Evolutionary conservation across 2,888 invertebrate species (phyloP).

Genomic region (Caenorhabditis zanzibari): DNA sequence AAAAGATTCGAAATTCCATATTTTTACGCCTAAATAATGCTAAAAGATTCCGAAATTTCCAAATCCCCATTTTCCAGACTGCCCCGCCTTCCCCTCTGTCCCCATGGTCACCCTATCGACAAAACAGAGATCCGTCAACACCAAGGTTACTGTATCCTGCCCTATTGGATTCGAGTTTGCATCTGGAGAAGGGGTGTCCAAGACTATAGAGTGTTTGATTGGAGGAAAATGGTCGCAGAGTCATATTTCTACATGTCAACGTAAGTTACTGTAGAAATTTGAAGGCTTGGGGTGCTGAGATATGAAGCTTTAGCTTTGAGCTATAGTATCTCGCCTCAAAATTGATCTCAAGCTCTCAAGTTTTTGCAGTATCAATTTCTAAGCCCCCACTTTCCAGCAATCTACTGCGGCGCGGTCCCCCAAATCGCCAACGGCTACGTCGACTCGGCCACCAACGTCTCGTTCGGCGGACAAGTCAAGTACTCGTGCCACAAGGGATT

Average conservation of each 20-base stretch:
- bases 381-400: slow-evolving; percentile 79
- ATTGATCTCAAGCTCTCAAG: background rate
- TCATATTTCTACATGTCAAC: slow-evolving; percentile 82
- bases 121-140: slow-evolving; percentile 79
- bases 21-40: no score
- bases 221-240: slow-evolving; percentile 82
- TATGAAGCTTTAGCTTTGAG: background rate
- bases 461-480: slow-evolving; percentile 89
- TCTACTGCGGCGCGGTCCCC: slow-evolving; percentile 96
- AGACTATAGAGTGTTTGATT: slow-evolving; percentile 78
- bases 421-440: slow-evolving; percentile 98
- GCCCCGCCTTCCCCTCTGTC: slow-evolving; percentile 77
- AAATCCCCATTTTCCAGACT: slow-evolving; percentile 73
- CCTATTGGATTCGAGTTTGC: slow-evolving; percentile 82
- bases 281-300: background rate
- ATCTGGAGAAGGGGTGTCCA: slow-evolving; percentile 79
- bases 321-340: background rate
- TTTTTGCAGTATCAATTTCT: background rate
- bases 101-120: slow-evolving; percentile 81
- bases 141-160: slow-evolving; percentile 81
- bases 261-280: slow-evolving; percentile 67
- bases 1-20: no score
- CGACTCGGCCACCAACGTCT: slow-evolving; percentile 95
- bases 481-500: slow-evolving; percentile 94
- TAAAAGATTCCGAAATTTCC: background rate